These are phyloP conservation scores for Muscicapa comitata DNA, from an alignment of 2,797 vertebrate species.

Conservation along the genomic window DNA sequence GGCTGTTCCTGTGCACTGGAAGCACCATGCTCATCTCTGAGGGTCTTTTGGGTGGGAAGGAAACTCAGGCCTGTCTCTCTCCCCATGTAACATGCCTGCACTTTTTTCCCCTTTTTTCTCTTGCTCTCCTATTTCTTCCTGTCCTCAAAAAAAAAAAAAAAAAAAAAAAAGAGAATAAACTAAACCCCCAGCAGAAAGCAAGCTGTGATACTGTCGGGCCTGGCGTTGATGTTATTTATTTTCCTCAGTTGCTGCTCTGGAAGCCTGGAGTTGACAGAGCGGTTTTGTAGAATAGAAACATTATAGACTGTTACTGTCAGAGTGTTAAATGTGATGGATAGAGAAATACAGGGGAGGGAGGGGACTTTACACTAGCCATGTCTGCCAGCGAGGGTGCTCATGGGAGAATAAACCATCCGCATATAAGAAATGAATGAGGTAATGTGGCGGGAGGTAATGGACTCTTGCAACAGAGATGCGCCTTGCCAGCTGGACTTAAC, in stretches of 20 bases:
- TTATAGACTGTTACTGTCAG: constrained; percentile 99
- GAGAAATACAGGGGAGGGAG: constrained; percentile 86
- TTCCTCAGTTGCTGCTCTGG: constrained; percentile 94
- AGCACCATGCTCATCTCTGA: neutral
- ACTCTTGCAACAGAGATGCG: constrained; percentile 89
- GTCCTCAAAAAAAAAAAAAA: neutral
- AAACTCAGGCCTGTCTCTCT: neutral
- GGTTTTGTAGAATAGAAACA: constrained; percentile 99
- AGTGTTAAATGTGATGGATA: constrained; percentile 99
- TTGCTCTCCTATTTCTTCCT: neutral
- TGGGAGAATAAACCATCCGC: constrained; percentile 93
- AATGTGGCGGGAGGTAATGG: constrained; percentile 96
- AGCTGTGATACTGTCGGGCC: constrained; percentile 77
- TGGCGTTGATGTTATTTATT: constrained; percentile 92
- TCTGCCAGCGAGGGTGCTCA: constrained; percentile 90
- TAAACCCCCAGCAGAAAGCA: constrained; percentile 70
- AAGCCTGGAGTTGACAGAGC: constrained; percentile 97
- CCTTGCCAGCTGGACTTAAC: constrained; percentile 82
- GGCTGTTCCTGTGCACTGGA: neutral
- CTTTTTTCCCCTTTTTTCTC: neutral
- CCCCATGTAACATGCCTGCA: neutral
- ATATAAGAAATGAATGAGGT: constrained; percentile 92
- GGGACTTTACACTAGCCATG: constrained; percentile 85
- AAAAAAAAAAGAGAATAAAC: neutral
- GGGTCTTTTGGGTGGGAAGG: neutral